These are phyloP conservation scores for Bactericera cockerelli DNA, from an alignment of 1,140 invertebrate species.

Conservation along the genomic window DNA sequence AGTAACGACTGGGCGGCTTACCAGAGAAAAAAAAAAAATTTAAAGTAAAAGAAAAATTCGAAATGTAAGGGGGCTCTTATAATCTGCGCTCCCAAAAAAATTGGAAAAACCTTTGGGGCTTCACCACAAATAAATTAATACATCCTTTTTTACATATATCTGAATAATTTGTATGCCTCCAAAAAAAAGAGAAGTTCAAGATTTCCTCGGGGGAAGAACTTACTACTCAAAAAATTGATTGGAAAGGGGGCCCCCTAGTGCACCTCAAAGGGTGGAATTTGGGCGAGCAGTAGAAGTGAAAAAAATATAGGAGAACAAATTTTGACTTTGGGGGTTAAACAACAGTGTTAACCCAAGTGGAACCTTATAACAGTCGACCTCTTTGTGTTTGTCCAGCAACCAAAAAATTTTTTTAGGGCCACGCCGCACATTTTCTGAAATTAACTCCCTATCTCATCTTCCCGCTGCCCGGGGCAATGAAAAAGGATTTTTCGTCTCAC, in stretches of 20 bases:
- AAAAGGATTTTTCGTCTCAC: conserved; percentile 14
- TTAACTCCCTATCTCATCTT: too few species aligned
- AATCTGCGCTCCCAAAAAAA: too few species aligned
- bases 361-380: conserved; percentile 19
- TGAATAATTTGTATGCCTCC: conserved; percentile 13
- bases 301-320: conserved; percentile 20
- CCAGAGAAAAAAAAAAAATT: too few species aligned
- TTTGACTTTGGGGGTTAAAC: conserved; percentile 17
- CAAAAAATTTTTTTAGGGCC: not conserved
- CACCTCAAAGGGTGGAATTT: conserved; percentile 27
- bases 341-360: conserved; percentile 6
- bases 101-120: too few species aligned
- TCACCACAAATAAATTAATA: too few species aligned
- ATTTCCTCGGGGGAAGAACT: not conserved
- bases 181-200: not conserved
- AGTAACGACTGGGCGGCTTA: too few species aligned
- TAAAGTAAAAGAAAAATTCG: too few species aligned
- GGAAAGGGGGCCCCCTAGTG: conserved; percentile 23
- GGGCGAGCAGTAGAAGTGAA: conserved; percentile 26
- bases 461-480: not conserved
- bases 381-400: not conserved
- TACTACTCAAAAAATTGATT: not conserved
- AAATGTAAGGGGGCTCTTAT: too few species aligned
- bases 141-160: too few species aligned
- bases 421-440: not conserved